These are phyloP conservation scores for Pteromalus puparum DNA, from an alignment of 1,140 invertebrate genomes.

Conservation along the genomic window DNA sequence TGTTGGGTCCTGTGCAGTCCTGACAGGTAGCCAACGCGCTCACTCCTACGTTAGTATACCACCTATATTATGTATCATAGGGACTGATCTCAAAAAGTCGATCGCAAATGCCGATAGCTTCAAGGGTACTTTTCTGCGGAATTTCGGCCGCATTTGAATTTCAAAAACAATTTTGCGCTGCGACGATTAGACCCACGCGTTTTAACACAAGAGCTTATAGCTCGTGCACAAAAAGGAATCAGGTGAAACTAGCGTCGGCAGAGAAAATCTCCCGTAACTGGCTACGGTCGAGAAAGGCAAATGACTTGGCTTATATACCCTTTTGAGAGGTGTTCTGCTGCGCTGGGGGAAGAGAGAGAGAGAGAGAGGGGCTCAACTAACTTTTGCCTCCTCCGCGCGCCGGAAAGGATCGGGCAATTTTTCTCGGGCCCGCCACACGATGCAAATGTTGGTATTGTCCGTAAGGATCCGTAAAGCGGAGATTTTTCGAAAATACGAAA, in stretches of 20 bases:
- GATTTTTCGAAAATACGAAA: slow-evolving; percentile 56
- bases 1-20: slow-evolving; percentile 61
- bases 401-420: slow-evolving; percentile 54
- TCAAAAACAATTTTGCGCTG: background rate
- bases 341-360: too few species aligned
- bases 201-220: background rate
- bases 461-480: slow-evolving; percentile 47
- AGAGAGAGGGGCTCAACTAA: background rate
- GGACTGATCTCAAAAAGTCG: background rate
- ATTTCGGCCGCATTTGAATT: background rate
- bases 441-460: slow-evolving; percentile 57
- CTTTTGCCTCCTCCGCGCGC: slow-evolving; percentile 23
- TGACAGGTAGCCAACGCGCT: slow-evolving; percentile 62
- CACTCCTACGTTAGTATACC: background rate
- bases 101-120: slow-evolving; percentile 19
- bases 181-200: background rate
- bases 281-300: slow-evolving; percentile 8
- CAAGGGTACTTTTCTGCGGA: background rate
- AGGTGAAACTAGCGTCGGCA: slow-evolving; percentile 43
- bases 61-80: background rate
- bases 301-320: slow-evolving; percentile 42
- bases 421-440: slow-evolving; percentile 40
- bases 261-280: background rate
- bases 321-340: too few species aligned
- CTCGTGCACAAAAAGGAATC: slow-evolving; percentile 38